A percentile compares a stretch with the other conserved stretches of the same genome.
Conservation (phyloP, 2,113 vertebrate species). For the Strix uralensis region DNA sequence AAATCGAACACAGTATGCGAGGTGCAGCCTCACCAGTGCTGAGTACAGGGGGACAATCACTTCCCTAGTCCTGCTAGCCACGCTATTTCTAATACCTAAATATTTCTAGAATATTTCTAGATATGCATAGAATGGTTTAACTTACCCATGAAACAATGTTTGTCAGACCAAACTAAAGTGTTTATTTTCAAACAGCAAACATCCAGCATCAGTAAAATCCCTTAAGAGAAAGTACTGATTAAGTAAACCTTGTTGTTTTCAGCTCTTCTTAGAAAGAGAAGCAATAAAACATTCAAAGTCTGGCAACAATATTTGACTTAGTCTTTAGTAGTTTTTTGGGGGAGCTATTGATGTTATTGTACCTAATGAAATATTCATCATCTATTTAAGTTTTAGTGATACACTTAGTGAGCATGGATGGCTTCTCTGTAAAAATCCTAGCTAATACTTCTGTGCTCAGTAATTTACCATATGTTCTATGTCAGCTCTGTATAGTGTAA, state of each 20-base stretch:
- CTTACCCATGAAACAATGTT: not conserved
- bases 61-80: not conserved
- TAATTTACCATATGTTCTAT: constrained; percentile 23
- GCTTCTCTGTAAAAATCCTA: not conserved
- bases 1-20: not conserved
- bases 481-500: not conserved
- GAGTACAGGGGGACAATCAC: rapidly evolving
- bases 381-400: not conserved
- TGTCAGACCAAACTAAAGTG: not conserved
- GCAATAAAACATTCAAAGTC: not conserved
- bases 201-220: not conserved
- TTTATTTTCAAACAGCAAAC: not conserved
- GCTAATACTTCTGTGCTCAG: constrained; percentile 1
- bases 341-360: not conserved
- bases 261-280: constrained; percentile 36
- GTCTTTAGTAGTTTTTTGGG: not conserved
- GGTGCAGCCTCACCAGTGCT: not conserved
- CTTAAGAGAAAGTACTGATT: not conserved
- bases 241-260: constrained; percentile 53
- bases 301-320: not conserved
- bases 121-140: not conserved
- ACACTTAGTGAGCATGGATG: not conserved
- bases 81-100: not conserved
- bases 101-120: not conserved
- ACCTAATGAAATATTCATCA: not conserved